Base-by-base conservation (phyloP, 37 sponge, comb jelly and placozoan species). In the Dysidea cf. avara region DNA sequence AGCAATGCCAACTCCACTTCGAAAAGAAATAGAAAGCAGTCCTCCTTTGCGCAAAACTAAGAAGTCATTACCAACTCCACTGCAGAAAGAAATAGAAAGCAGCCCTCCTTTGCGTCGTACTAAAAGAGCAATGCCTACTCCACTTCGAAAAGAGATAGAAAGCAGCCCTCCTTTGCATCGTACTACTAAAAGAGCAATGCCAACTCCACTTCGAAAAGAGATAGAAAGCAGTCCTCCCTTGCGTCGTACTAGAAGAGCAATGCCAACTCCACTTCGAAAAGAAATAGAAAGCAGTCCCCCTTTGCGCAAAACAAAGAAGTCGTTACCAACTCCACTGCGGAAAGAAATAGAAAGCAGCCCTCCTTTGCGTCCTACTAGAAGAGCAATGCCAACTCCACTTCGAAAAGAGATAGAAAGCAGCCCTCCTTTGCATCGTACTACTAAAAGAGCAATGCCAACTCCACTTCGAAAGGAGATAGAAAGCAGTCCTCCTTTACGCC, bases 121-220 rank as follows among this genome's bases (percentile, higher is more conserved):
- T 13, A 74, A 43, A 20, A 69, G 31, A 0, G 20, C 65, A 18
- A 11, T 82, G 61, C 61, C 83, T 25, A 86, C 92, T 20, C 87
- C 87, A 24, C 51, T 91, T n/a, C 39, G 68, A 26, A 54, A 79
- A 64, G 80, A 65, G 7, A 89, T 89, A 61, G 57, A 85, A 53
- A 14, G 22, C 7, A 46, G 48, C 7, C 70, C 65, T 53, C 5
- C 68, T 2, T 76, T 89, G 25, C 36, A 73, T 17, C 78, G 77
- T 67, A 81, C 83, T 22, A n/a, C n/a, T n/a, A 86, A 72, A 47
- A 70, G 61, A 17, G 26, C 65, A 1, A 72, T 86, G 75, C 77
- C 92, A 17, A 91, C 92, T 32, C 87, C 92, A 13, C 52, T 91
- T 1, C 30, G 75, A 4, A 60, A 81, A 20, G 87, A 64, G 17